Percentiles rank a stretch among this genome's conserved stretches.
Evolutionary conservation across 1,140 invertebrate genomes (phyloP).

Genomic region (Drosophila pectinifera): DNA sequence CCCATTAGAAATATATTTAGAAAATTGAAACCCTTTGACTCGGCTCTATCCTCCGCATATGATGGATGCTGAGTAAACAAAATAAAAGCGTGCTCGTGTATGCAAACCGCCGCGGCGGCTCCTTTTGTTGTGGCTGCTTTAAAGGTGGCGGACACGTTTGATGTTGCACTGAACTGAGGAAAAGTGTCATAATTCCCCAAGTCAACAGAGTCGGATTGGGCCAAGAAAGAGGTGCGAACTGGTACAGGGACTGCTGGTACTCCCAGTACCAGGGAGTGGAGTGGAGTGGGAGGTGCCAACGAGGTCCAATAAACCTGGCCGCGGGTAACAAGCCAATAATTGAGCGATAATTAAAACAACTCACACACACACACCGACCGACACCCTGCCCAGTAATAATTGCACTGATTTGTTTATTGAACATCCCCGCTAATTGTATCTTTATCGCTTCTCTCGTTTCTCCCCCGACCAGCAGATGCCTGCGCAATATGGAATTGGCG

Average conservation of each 20-base stretch:
- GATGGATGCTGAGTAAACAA: constrained; percentile 81
- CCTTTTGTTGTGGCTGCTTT: constrained; percentile 71
- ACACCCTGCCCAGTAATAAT: constrained; percentile 12
- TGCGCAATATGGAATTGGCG: constrained; percentile 82
- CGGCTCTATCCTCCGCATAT: constrained; percentile 24
- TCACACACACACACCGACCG: constrained; percentile 22
- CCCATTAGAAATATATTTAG: constrained; percentile 75
- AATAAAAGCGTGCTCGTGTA: constrained; percentile 58
- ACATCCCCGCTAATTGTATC: constrained; percentile 27
- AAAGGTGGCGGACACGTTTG: constrained; percentile 57
- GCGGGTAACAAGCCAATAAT: constrained; percentile 57
- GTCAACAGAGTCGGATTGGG: constrained; percentile 64
- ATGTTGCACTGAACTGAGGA: constrained; percentile 52
- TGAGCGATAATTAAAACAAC: constrained; percentile 53
- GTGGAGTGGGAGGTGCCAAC: constrained; percentile 64
- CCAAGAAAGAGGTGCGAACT: constrained; percentile 60
- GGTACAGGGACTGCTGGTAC: background rate
- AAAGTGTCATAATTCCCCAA: constrained; percentile 73
- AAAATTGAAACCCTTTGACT: constrained; percentile 61
- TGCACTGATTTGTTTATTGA: constrained; percentile 38
- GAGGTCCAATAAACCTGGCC: constrained; percentile 38
- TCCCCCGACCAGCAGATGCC: constrained; percentile 54
- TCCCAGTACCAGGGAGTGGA: background rate
- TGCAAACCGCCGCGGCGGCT: constrained; percentile 65
- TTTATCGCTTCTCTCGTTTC: constrained; percentile 10